A percentile compares a stretch with the other conserved stretches of the same genome.
phyloP scores from a whole-genome alignment of 2,797 vertebrate genomes.

The Nasua narica region DNA sequence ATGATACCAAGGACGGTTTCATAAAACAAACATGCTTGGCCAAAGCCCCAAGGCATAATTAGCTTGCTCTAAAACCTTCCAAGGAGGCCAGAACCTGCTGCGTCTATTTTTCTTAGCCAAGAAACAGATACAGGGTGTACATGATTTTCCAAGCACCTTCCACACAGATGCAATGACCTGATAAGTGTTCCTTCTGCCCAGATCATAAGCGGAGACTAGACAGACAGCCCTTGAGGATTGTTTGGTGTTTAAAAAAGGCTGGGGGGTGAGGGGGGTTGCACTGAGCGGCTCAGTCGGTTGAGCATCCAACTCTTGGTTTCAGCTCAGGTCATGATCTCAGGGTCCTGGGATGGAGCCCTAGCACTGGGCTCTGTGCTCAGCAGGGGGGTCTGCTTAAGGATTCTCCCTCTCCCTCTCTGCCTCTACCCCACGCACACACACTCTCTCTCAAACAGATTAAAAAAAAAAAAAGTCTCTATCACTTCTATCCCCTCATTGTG shows the following conservation, averaged over 20 bases:
- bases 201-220: not conserved
- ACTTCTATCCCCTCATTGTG: not conserved
- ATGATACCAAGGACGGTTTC: not conserved
- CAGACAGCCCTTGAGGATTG: not conserved
- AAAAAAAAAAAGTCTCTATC: not conserved
- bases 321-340: not conserved
- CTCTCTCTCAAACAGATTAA: not conserved
- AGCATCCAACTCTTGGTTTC: not conserved
- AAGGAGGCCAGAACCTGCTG: not conserved
- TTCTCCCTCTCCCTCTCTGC: not conserved
- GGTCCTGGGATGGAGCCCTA: too few species aligned
- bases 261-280: too few species aligned
- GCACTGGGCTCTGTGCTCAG: not conserved
- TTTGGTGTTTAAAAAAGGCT: not conserved
- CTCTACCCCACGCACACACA: not conserved
- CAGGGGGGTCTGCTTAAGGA: not conserved
- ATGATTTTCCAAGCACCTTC: conserved; percentile 31
- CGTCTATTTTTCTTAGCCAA: conserved; percentile 28
- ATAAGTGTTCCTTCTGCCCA: not conserved
- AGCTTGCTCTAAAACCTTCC: conserved; percentile 39
- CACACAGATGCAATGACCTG: not conserved
- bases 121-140: conserved; percentile 18
- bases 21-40: not conserved
- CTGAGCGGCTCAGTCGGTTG: too few species aligned
- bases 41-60: conserved; percentile 38